Base-by-base conservation (phyloP, 2,113 vertebrate species). In the Myocastor coypus region DNA sequence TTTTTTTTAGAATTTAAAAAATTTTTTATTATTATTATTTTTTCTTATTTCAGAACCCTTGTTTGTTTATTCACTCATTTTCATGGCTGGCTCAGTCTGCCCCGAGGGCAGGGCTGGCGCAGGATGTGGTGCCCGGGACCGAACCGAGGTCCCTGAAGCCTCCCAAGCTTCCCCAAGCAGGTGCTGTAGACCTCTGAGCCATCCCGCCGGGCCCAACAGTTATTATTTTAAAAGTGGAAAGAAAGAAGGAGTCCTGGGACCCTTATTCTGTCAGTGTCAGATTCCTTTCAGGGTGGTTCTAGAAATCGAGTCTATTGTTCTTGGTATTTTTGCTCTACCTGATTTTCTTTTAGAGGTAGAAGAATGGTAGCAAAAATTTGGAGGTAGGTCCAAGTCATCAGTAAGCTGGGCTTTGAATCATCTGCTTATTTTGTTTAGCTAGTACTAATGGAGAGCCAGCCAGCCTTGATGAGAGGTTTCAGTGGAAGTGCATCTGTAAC, bases 321-420 rank as follows among this genome's bases (percentile, higher is more conserved):
- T 30, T 10, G 12, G 32, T 97, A 4, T 20, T 80, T 32, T 71
- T 87, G 42, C 19, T 59, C 10, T 87, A 37, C 24, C 4, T 86
- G 46, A 14, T 24, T 85, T 3, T 52, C 22, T 26, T 9, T 83
- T 78, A 88, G 75, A 95, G 22, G 5, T 32, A 81, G 66, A 73
- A 75, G 73, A 94, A 83, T 66, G 96, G 63, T 50, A 88, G 80
- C 89, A 96, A 89, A 63, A 96, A 94, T 96, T 94, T 59, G 93
- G 91, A 96, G 91, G 75, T 20, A 59, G 83, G 24, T 85, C 92
- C 95, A 46, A 94, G 94, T 97, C 96, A 94, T 90, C 93, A 30
- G 83, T 59, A 94, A 96, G 84, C 50, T 91, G 86, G 71, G 4
- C 82, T 80, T 90, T 90, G 14, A 0, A 5, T 95, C 95, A 94